These are phyloP conservation scores for Myotis pilosus DNA, from an alignment of 2,797 vertebrate genomes.

Conservation along the genomic window DNA sequence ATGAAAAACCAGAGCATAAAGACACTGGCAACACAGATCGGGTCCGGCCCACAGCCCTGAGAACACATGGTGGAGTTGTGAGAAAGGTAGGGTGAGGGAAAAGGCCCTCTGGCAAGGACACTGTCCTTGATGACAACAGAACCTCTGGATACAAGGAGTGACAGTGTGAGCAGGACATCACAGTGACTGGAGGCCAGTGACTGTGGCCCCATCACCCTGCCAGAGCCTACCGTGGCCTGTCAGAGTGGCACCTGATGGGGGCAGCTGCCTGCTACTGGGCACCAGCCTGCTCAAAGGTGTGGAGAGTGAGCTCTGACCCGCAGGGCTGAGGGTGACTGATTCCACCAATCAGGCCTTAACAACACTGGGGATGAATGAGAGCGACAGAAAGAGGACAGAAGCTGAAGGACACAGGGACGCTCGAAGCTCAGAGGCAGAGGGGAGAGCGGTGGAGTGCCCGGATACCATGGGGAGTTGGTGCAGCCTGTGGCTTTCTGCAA, in stretches of 20 bases:
- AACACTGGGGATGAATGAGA: not conserved
- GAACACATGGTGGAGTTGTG: not conserved
- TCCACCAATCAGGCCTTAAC: not conserved
- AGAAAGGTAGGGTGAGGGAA: not conserved
- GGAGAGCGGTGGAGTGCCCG: accelerated
- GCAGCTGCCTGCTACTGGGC: too few relatives aligned
- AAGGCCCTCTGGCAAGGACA: not conserved
- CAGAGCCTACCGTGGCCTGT: too few relatives aligned
- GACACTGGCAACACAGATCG: not conserved
- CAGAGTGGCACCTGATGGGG: accelerated
- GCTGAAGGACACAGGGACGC: not conserved
- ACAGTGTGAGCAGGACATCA: not conserved
- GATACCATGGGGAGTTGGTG: accelerated
- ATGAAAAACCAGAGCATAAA: not conserved
- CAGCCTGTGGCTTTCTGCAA: not conserved
- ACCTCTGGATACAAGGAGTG: not conserved
- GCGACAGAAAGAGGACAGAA: not conserved
- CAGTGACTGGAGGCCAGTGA: not conserved
- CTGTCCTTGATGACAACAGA: not conserved
- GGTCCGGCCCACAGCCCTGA: not conserved
- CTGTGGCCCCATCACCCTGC: not conserved
- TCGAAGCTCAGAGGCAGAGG: not conserved
- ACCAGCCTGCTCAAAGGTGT: not conserved
- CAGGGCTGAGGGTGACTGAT: not conserved
- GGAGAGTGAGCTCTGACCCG: not conserved